A percentile compares a stretch with the other conserved stretches of the same genome.
phyloP scores from a whole-genome alignment of 2,797 vertebrate genomes.

The Cuculus canorus region DNA sequence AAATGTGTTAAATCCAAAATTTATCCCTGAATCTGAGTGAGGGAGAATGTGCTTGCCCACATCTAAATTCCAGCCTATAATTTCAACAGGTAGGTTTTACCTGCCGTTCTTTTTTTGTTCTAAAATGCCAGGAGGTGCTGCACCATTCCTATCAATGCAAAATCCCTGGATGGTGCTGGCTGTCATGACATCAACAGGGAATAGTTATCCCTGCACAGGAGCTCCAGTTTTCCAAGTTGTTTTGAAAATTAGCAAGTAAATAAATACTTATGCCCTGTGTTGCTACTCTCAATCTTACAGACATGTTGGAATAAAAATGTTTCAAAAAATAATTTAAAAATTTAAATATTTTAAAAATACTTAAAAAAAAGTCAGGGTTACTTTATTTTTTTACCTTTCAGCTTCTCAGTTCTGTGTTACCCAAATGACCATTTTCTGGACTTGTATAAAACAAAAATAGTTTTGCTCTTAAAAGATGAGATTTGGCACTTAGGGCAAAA shows the following conservation, averaged over 20 bases:
- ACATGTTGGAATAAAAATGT: not conserved
- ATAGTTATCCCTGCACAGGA: not conserved
- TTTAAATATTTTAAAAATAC: not conserved
- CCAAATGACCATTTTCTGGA: constrained; percentile 3
- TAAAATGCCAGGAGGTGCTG: not conserved
- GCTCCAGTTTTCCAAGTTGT: not conserved
- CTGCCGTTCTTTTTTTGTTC: not conserved
- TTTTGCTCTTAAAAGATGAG: constrained; percentile 39
- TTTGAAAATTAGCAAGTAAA: not conserved
- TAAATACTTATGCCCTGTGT: not conserved
- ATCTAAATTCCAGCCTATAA: not conserved
- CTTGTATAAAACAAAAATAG: constrained; percentile 50
- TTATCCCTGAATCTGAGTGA: not conserved
- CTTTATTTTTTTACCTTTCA: not conserved
- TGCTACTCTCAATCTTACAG: not conserved
- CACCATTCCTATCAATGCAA: not conserved
- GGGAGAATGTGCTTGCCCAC: not conserved
- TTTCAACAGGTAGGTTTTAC: not conserved
- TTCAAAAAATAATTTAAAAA: not conserved
- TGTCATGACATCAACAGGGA: not conserved
- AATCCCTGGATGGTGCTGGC: not conserved
- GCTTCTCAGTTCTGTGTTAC: not conserved
- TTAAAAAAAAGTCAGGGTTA: not conserved
- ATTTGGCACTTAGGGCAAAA: constrained; percentile 63
- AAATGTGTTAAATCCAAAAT: not conserved